These are phyloP conservation scores for Miniopterus natalensis DNA, from an alignment of 2,113 vertebrate genomes.

Conservation along the genomic window DNA sequence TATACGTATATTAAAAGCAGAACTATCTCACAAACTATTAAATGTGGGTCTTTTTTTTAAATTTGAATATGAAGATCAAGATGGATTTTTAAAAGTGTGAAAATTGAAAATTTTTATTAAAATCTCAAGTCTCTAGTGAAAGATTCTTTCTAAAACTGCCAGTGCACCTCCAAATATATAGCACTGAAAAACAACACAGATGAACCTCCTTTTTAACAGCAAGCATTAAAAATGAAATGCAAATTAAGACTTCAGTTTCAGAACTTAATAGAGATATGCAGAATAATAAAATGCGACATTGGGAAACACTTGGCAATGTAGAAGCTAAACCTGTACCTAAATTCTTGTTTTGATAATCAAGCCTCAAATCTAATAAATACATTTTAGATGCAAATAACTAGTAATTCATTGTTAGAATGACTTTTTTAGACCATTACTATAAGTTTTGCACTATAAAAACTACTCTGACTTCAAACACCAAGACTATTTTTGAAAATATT, in stretches of 20 bases:
- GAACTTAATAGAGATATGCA: constrained; percentile 55
- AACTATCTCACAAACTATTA: constrained; percentile 47
- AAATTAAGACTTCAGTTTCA: constrained; percentile 67
- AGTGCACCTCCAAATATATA: constrained; percentile 26
- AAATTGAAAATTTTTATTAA: constrained; percentile 34
- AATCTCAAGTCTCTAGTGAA: not conserved
- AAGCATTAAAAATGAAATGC: constrained; percentile 69
- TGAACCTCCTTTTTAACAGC: not conserved
- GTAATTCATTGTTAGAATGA: constrained; percentile 48
- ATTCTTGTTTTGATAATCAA: constrained; percentile 67
- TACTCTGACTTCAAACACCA: constrained; percentile 71
- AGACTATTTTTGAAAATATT: constrained; percentile 67
- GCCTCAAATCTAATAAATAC: constrained; percentile 27
- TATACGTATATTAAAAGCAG: not conserved
- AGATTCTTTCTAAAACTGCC: constrained; percentile 20
- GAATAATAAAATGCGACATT: constrained; percentile 59
- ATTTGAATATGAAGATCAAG: not conserved
- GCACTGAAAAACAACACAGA: constrained; percentile 26
- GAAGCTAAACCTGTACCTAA: constrained; percentile 58
- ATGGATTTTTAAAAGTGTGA: constrained; percentile 9
- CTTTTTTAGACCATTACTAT: constrained; percentile 54
- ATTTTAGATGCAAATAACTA: constrained; percentile 41
- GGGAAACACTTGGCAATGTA: constrained; percentile 55
- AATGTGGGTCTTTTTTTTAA: not conserved
- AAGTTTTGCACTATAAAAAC: constrained; percentile 60